Percentiles rank a stretch among this genome's conserved stretches.
Evolutionary conservation across 2,888 invertebrate species (phyloP).

Genomic region (Agriopis leucophaearia): DNA sequence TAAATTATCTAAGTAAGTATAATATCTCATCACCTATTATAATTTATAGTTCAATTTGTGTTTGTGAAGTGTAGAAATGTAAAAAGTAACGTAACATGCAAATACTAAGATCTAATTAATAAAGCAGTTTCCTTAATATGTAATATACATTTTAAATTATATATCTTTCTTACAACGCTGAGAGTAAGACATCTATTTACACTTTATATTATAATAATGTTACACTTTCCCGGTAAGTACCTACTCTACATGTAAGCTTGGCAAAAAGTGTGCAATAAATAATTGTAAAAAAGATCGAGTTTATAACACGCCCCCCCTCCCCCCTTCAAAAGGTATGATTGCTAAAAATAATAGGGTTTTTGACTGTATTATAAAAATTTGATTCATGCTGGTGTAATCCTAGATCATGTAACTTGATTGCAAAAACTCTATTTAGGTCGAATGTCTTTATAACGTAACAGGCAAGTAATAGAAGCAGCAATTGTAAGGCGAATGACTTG

Average conservation of each 20-base stretch:
- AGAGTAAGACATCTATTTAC: conserved; percentile 15
- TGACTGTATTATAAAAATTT: no score
- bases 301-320: no score
- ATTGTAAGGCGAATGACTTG: no score
- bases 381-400: no score
- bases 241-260: background rate
- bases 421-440: no score
- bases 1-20: background rate
- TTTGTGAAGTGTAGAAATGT: background rate
- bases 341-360: no score
- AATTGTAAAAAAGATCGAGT: no score
- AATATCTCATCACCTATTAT: background rate
- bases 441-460: no score
- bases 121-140: conserved; percentile 7
- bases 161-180: background rate
- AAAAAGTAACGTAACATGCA: conserved; percentile 1
- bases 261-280: conserved; percentile 2
- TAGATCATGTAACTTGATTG: no score
- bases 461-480: no score
- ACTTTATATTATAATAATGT: conserved; percentile 11
- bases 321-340: no score
- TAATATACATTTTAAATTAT: background rate
- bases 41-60: conserved; percentile 1
- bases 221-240: conserved; percentile 15
- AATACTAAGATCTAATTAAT: conserved; percentile 7